phyloP scores from a whole-genome alignment of 2,113 vertebrate species.

The Raja brachyura region DNA sequence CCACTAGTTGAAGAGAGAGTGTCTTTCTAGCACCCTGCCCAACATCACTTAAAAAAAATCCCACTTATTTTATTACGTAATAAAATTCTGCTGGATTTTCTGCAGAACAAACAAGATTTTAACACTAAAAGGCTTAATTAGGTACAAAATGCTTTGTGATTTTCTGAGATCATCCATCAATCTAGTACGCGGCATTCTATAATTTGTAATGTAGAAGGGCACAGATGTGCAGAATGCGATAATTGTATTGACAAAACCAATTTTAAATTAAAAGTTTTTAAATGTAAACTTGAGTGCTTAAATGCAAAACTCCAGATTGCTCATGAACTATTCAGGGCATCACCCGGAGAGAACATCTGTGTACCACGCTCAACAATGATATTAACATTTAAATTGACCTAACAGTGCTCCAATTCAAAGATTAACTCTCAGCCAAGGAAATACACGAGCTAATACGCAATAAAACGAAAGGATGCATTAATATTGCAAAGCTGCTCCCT shows the following conservation, averaged over 20 bases:
- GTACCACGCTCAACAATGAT: neutral
- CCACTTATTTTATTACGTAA: no score
- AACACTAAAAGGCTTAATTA: neutral
- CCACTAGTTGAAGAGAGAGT: neutral
- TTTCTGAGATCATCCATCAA: neutral
- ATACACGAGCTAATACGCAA: neutral
- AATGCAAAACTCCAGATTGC: constrained; percentile 25
- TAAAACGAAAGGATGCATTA: constrained; percentile 13
- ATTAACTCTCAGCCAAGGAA: constrained; percentile 18
- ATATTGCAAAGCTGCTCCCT: constrained; percentile 27
- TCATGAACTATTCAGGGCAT: constrained; percentile 33
- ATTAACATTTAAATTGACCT: constrained; percentile 35
- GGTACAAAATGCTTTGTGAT: neutral
- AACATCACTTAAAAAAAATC: neutral
- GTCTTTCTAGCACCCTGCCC: neutral
- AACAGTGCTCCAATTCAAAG: constrained; percentile 21
- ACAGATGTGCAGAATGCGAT: neutral
- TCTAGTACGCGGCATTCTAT: neutral
- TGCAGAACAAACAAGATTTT: neutral
- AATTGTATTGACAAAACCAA: neutral
- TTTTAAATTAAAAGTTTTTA: neutral
- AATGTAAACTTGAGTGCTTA: neutral
- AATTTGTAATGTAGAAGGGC: neutral
- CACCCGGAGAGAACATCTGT: constrained; percentile 30
- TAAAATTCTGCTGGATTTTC: neutral